A percentile compares a stretch with the other conserved stretches of the same genome.
phyloP scores from a whole-genome alignment of 2,888 invertebrate genomes.

The Isoperla grammatica region DNA sequence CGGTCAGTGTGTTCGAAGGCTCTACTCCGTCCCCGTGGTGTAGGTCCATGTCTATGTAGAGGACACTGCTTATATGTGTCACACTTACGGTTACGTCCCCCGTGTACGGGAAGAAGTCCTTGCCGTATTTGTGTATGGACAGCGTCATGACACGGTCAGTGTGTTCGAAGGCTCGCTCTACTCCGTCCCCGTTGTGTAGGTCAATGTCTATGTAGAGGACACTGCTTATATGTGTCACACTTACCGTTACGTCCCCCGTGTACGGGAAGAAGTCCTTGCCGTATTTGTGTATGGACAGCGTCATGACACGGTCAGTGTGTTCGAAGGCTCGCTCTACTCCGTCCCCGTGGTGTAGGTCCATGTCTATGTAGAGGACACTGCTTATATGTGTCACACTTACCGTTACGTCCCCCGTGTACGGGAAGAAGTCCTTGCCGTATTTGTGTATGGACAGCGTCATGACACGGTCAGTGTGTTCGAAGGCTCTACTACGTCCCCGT shows the following conservation, averaged over 20 bases:
- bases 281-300: slow-evolving; percentile 98
- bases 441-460: slow-evolving; percentile 99
- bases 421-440: slow-evolving; percentile 95
- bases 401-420: slow-evolving; percentile 86
- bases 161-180: slow-evolving; percentile 98
- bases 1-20: slow-evolving; percentile 97
- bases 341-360: slow-evolving; percentile 99
- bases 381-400: slow-evolving; percentile 95
- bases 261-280: slow-evolving; percentile 97
- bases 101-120: slow-evolving; percentile 96
- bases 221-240: slow-evolving; percentile 93
- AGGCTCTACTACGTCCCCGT: slow-evolving; percentile 99
- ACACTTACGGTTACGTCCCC: slow-evolving; percentile 81
- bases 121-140: slow-evolving; percentile 97
- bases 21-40: slow-evolving; percentile 99
- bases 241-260: slow-evolving; percentile 84
- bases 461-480: slow-evolving; percentile 97
- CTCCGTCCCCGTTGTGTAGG: slow-evolving; percentile 99
- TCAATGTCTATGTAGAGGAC: slow-evolving; percentile 99
- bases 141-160: slow-evolving; percentile 99
- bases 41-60: slow-evolving; percentile 99
- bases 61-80: slow-evolving; percentile 96
- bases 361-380: slow-evolving; percentile 96
- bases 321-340: slow-evolving; percentile 99
- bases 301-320: slow-evolving; percentile 99